Evolutionary conservation across 2,113 vertebrate genomes (phyloP).

Genomic region (Melanerpes formicivorus): DNA sequence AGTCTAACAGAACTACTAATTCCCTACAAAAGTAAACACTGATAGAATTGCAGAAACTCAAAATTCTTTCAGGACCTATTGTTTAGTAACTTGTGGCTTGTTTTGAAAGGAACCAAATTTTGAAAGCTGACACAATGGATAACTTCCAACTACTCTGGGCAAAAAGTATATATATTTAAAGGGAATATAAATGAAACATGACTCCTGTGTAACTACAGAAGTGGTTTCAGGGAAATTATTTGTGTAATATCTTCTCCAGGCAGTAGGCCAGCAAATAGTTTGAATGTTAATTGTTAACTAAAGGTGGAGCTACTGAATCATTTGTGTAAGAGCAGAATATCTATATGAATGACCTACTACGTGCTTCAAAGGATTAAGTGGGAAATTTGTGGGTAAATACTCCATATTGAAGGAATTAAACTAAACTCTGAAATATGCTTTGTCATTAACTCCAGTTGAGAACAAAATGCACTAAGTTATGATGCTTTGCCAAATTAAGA

Average conservation of each 20-base stretch:
- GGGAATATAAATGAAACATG: background rate
- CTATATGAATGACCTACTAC: background rate
- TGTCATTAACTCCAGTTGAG: background rate
- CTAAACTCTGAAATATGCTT: background rate
- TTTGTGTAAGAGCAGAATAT: background rate
- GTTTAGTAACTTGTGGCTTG: background rate
- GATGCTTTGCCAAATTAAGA: background rate
- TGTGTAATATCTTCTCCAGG: background rate
- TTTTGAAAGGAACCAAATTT: background rate
- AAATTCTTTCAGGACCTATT: background rate
- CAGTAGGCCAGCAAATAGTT: conserved; percentile 41
- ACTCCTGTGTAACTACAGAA: background rate
- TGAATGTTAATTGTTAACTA: conserved; percentile 37
- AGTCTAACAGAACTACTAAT: background rate
- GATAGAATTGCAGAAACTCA: background rate
- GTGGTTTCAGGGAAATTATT: background rate
- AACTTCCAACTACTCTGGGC: background rate
- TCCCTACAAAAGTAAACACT: background rate
- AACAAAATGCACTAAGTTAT: background rate
- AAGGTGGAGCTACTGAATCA: background rate
- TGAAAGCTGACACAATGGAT: background rate
- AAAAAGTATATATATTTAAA: background rate
- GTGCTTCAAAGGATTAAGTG: background rate
- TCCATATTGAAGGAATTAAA: background rate
- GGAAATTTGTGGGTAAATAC: background rate